phyloP scores from a whole-genome alignment of 2,797 vertebrate species.

The Typhlichthys subterraneus region DNA sequence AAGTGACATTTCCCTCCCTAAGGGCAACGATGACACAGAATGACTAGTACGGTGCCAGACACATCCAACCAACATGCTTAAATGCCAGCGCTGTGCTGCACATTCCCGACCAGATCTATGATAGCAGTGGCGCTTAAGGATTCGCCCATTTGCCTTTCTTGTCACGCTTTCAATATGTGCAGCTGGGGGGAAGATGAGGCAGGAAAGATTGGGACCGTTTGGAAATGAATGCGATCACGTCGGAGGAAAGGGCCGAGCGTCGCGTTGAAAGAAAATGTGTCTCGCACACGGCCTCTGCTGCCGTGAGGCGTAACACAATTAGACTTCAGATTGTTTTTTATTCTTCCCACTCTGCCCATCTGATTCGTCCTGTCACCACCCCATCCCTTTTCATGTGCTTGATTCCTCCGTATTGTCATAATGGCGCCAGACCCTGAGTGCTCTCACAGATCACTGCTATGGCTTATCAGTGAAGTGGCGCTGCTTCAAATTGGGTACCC shows the following conservation, averaged over 20 bases:
- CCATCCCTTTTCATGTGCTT: slow-evolving; percentile 71
- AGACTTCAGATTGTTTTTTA: slow-evolving; percentile 67
- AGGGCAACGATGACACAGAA: slow-evolving; percentile 60
- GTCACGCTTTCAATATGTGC: slow-evolving; percentile 49
- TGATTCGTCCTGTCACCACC: slow-evolving; percentile 66
- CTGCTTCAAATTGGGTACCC: slow-evolving; percentile 71
- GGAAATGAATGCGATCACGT: slow-evolving; percentile 62
- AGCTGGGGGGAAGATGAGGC: slow-evolving; percentile 28
- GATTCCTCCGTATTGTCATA: slow-evolving; percentile 73
- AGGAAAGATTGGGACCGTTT: slow-evolving; percentile 24
- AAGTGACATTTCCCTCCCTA: slow-evolving; percentile 65
- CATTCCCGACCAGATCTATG: slow-evolving; percentile 33
- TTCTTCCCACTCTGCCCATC: slow-evolving; percentile 60
- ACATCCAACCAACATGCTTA: slow-evolving; percentile 53
- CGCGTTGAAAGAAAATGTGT: slow-evolving; percentile 54
- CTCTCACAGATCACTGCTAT: slow-evolving; percentile 73
- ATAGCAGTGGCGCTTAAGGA: slow-evolving; percentile 17
- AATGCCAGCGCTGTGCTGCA: slow-evolving; percentile 50
- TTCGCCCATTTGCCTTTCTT: slow-evolving; percentile 44
- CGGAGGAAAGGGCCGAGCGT: slow-evolving; percentile 44
- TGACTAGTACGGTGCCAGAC: slow-evolving; percentile 55
- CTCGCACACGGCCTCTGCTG: slow-evolving; percentile 50
- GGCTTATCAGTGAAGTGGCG: slow-evolving; percentile 72
- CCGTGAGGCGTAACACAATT: slow-evolving; percentile 68
- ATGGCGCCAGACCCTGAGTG: slow-evolving; percentile 72